A percentile compares a stretch with the other conserved stretches of the same genome.
Conservation (phyloP, 2,113 vertebrate genomes). For the Catharus fuscescens region DNA sequence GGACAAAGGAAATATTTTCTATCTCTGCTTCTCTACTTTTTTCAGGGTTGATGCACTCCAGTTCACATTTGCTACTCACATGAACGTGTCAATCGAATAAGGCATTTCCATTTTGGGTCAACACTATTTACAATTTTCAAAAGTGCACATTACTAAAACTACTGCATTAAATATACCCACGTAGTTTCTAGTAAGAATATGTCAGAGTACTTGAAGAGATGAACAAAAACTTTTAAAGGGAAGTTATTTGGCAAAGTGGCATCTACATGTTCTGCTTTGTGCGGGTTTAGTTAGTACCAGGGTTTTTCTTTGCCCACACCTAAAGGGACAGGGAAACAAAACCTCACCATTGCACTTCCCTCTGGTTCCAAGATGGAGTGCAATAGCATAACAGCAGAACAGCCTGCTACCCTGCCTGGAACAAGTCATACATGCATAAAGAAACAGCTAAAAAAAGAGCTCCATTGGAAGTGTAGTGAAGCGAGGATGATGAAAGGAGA, state of each 20-base stretch:
- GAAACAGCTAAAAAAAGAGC: not conserved
- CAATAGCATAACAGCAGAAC: not conserved
- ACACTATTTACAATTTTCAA: not conserved
- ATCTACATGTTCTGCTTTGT: not conserved
- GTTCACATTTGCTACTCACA: not conserved
- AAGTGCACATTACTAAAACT: not conserved
- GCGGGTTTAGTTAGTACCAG: not conserved
- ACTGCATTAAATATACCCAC: not conserved
- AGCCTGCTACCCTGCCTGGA: not conserved
- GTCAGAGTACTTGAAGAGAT: not conserved
- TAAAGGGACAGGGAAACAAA: not conserved
- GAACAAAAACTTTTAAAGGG: not conserved
- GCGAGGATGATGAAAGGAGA: not conserved
- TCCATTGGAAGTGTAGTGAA: not conserved
- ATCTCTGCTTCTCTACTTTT: not conserved
- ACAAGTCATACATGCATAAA: not conserved
- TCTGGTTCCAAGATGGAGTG: not conserved
- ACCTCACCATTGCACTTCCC: not conserved
- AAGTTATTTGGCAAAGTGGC: not conserved
- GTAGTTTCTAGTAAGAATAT: not conserved
- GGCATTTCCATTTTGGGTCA: not conserved
- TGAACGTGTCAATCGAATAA: rapidly evolving
- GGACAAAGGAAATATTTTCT: not conserved
- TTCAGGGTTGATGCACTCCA: not conserved
- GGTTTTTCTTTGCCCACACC: not conserved